Conservation (phyloP, 1,140 invertebrate genomes). For the Drosophila kanapiae region DNA sequence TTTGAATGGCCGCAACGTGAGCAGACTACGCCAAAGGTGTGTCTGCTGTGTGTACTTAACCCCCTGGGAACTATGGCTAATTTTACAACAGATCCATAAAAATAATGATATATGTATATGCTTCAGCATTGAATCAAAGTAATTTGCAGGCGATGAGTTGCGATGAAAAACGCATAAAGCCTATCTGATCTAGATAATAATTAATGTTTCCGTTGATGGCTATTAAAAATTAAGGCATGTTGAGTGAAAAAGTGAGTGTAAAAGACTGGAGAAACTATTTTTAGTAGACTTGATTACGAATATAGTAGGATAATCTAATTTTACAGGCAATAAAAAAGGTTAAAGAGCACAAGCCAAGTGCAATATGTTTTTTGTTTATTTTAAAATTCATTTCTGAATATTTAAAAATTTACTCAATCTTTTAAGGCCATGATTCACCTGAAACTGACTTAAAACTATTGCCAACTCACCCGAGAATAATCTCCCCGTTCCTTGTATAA, state of each 20-base stretch:
- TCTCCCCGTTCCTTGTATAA: slow-evolving; percentile 13
- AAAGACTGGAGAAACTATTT: not conserved
- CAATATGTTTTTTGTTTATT: not conserved
- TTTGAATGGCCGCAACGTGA: slow-evolving; percentile 73
- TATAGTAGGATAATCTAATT: not conserved
- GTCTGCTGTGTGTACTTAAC: not conserved
- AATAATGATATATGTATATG: slow-evolving; percentile 9
- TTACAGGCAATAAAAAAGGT: too few species aligned
- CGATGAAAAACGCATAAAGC: not conserved
- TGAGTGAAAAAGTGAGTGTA: not conserved
- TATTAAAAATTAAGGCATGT: not conserved
- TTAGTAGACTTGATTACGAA: not conserved
- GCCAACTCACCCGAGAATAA: slow-evolving; percentile 9
- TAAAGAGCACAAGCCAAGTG: not conserved
- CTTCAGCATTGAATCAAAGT: not conserved
- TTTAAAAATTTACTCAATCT: not conserved
- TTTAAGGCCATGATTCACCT: not conserved
- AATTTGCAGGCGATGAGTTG: slow-evolving; percentile 15
- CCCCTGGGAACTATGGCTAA: slow-evolving; percentile 25
- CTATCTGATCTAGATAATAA: slow-evolving; percentile 16
- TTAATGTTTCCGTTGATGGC: slow-evolving; percentile 7
- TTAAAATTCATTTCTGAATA: not conserved
- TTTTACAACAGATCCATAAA: slow-evolving; percentile 32
- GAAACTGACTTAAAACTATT: not conserved
- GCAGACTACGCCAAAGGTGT: slow-evolving; percentile 30